phyloP scores from a whole-genome alignment of 1,140 invertebrate species.

The Trichonephila clavata region DNA sequence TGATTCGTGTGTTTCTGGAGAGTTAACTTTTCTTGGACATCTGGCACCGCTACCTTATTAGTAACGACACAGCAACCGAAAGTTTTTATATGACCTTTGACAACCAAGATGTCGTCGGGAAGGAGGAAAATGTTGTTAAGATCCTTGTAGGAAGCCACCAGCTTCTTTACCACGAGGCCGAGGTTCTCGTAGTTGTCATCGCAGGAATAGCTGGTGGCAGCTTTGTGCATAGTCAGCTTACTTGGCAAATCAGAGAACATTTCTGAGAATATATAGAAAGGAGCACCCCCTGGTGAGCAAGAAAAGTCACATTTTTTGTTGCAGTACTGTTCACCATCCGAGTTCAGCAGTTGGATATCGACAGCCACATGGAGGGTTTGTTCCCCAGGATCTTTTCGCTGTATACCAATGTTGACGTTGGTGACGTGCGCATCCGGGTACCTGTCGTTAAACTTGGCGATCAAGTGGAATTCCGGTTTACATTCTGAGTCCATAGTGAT shows the following conservation, averaged over 20 bases:
- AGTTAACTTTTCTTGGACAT: background rate
- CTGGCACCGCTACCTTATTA: background rate
- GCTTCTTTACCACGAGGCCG: background rate
- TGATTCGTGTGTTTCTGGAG: background rate
- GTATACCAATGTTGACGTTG: constrained; percentile 5
- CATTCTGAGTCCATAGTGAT: background rate
- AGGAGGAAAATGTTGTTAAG: background rate
- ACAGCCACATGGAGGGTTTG: background rate
- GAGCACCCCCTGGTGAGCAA: background rate
- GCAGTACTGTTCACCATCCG: background rate
- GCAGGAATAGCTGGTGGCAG: background rate
- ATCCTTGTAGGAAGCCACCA: background rate
- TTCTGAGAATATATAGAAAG: background rate
- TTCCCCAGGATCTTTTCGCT: background rate
- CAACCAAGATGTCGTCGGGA: background rate
- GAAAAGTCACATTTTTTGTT: background rate
- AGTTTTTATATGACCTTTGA: background rate
- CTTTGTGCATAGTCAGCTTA: background rate
- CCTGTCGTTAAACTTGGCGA: background rate
- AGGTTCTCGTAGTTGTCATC: background rate
- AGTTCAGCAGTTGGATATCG: background rate
- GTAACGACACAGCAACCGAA: constrained; percentile 32
- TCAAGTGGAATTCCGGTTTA: background rate
- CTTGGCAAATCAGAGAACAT: background rate
- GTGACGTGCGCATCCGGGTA: background rate